Base-by-base conservation (phyloP, 2,113 vertebrate genomes). In the Sphaerodactylus townsendi region DNA sequence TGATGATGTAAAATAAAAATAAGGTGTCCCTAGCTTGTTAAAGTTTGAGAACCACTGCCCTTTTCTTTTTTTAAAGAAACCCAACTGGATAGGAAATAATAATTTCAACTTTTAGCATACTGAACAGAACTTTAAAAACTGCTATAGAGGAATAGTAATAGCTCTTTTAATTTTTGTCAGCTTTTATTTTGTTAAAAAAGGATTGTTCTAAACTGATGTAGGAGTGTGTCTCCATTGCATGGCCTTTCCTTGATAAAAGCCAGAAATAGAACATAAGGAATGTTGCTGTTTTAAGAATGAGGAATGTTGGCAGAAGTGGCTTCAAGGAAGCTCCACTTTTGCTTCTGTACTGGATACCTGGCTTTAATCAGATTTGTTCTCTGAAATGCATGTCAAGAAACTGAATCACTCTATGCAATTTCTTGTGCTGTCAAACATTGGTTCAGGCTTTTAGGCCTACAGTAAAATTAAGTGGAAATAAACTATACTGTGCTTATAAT, bases 311-410 rank as follows among this genome's bases (percentile, higher is more conserved):
- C 70, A 82, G 70, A 82, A 21, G 39, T 37, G 23, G 56, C 53
- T 62, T 15, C 64, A 3, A 13, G 3, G 37, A 37, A 78, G 14
- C 28, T 59, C 77, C 69, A 25, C 6, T 48, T 15, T 59, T 73
- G 35, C 5, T 50, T 72, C 17, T 48, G 28, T 15, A 48, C 23
- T 64, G n/a, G n/a, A n/a, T n/a, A 46, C 33, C 53, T 64, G 53
- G 21, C 44, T 79, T 73, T 78, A 85, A 79, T 85, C n/a, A 71
- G 10, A 78, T n/a, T n/a, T 30, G 6, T 59, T 78, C 70, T 64
- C 50, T 79, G 69, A 85, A 73, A 25, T 23, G 72, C 25, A 72
- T n/a, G n/a, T n/a, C n/a, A n/a, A n/a, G n/a, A n/a, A n/a, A n/a
- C n/a, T n/a, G n/a, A n/a, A n/a, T n/a, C n/a, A n/a, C n/a, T n/a